Conservation (phyloP, 1,140 invertebrate species). For the Halotydeus destructor region DNA sequence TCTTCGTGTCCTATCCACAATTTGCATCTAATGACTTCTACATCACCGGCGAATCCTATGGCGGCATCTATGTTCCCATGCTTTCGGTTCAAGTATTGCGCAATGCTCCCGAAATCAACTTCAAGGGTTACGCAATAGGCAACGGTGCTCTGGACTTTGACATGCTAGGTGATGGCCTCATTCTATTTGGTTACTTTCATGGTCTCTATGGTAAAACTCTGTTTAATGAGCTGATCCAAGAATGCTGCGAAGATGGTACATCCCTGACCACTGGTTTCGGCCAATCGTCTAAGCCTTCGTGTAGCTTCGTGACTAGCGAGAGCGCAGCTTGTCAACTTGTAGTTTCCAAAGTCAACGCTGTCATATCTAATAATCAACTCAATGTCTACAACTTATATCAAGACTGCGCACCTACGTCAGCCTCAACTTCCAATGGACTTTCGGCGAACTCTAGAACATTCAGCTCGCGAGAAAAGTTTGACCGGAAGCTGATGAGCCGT, state of each 20-base stretch:
- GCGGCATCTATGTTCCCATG: constrained; percentile 30
- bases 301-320: too few species aligned
- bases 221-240: not conserved
- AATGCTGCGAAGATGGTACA: constrained; percentile 3
- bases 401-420: not conserved
- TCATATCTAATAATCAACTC: too few species aligned
- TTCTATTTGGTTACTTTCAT: constrained; percentile 32
- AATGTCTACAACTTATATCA: too few species aligned
- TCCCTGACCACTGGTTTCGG: not conserved
- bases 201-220: constrained; percentile 25
- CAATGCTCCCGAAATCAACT: constrained; percentile 22
- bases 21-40: constrained; percentile 25
- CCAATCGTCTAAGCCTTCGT: not conserved
- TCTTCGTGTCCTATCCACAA: constrained; percentile 30
- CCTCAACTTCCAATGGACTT: not conserved
- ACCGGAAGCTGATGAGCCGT: not conserved
- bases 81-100: constrained; percentile 28
- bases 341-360: too few species aligned
- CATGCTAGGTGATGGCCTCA: constrained; percentile 26
- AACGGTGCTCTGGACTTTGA: constrained; percentile 28
- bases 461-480: not conserved
- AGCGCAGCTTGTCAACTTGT: too few species aligned
- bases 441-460: not conserved
- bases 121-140: constrained; percentile 31
- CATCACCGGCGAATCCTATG: constrained; percentile 29